Evolutionary conservation across 2,113 vertebrate genomes (phyloP).

Genomic region (Atractosteus spatula): DNA sequence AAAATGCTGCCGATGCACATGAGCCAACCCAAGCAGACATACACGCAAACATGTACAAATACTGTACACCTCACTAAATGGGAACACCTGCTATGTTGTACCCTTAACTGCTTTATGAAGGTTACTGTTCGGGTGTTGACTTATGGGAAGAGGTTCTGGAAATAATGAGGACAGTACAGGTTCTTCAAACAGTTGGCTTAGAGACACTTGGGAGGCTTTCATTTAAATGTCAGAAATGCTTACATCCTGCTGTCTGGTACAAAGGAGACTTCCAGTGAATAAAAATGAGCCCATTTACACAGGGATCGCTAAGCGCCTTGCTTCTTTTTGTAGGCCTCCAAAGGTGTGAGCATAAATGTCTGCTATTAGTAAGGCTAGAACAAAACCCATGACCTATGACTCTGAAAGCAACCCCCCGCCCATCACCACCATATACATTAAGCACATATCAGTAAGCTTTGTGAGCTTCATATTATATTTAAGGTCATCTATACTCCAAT

Average conservation of each 20-base stretch:
- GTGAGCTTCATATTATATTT: too few species aligned
- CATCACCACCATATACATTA: too few species aligned
- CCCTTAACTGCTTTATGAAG: too few species aligned
- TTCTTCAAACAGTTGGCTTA: neutral
- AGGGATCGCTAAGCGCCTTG: neutral
- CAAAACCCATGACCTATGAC: too few species aligned
- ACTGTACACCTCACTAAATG: neutral
- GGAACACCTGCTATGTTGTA: too few species aligned
- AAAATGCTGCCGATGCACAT: too few species aligned
- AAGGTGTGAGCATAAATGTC: neutral
- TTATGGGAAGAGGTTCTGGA: slow-evolving; percentile 1
- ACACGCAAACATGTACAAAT: neutral
- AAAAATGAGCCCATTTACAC: neutral
- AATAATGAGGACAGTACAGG: slow-evolving; percentile 1
- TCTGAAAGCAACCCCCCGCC: too few species aligned
- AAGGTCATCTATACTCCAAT: too few species aligned
- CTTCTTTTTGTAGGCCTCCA: neutral
- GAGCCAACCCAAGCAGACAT: neutral
- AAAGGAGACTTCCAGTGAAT: slow-evolving; percentile 1
- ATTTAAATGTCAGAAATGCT: neutral
- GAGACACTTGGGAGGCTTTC: slow-evolving; percentile 2
- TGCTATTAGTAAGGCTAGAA: too few species aligned
- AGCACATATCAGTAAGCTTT: too few species aligned
- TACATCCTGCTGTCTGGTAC: neutral
- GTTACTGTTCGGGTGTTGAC: neutral